Percentiles rank a stretch among this genome's conserved stretches.
Evolutionary conservation across 2,113 vertebrate genomes (phyloP).

Genomic region (Bettongia penicillata): DNA sequence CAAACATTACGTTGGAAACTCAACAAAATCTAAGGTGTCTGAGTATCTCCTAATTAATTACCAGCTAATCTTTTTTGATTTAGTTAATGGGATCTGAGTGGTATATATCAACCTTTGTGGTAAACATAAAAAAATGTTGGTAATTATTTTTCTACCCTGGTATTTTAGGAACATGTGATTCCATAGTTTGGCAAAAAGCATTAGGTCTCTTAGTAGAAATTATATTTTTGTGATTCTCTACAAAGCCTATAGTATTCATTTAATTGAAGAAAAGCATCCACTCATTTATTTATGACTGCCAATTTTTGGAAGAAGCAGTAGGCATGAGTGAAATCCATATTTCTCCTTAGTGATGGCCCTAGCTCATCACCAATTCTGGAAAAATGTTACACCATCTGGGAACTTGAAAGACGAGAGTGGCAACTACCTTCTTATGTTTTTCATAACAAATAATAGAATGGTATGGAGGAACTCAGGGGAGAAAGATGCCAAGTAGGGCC

Average conservation of each 20-base stretch:
- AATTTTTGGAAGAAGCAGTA: slow-evolving; percentile 33
- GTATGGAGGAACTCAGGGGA: slow-evolving; percentile 65
- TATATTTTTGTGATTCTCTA: slow-evolving; percentile 55
- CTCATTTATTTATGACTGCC: slow-evolving; percentile 37
- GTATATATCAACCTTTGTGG: slow-evolving; percentile 29
- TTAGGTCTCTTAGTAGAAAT: slow-evolving; percentile 56
- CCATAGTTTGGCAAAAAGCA: slow-evolving; percentile 6
- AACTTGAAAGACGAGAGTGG: slow-evolving; percentile 55
- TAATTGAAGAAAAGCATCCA: slow-evolving; percentile 42
- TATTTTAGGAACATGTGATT: slow-evolving; percentile 23
- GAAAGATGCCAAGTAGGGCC: slow-evolving; percentile 69
- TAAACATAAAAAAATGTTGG: slow-evolving; percentile 35
- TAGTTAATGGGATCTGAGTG: slow-evolving; percentile 7
- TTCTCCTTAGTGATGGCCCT: slow-evolving; percentile 59
- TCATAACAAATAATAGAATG: slow-evolving; percentile 65
- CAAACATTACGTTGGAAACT: background rate
- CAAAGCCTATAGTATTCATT: slow-evolving; percentile 51
- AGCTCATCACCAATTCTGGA: slow-evolving; percentile 57
- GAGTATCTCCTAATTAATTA: slow-evolving; percentile 42
- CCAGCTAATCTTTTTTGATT: background rate
- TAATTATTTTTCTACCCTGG: slow-evolving; percentile 60
- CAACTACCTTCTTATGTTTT: slow-evolving; percentile 61
- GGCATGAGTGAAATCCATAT: slow-evolving; percentile 55
- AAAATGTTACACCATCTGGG: slow-evolving; percentile 3
- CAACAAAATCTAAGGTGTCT: slow-evolving; percentile 18